These are phyloP conservation scores for Fregetta grallaria DNA, from an alignment of 2,113 vertebrate genomes.

Conservation along the genomic window DNA sequence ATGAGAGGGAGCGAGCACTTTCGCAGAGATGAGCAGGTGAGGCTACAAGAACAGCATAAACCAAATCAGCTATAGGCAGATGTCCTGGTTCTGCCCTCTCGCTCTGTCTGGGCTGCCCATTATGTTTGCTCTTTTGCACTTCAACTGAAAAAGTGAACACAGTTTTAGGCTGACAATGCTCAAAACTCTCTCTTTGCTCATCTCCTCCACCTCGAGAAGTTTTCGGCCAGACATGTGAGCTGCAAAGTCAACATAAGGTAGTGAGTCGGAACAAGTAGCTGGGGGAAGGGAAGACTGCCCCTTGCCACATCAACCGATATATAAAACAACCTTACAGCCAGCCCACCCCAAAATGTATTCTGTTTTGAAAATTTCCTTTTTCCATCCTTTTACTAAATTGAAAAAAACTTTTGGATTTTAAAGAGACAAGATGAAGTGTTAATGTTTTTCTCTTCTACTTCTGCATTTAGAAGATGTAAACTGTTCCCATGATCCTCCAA, in stretches of 20 bases:
- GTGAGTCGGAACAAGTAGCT: not conserved
- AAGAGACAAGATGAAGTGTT: not conserved
- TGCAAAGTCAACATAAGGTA: not conserved
- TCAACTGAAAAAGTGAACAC: not conserved
- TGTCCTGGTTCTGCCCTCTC: not conserved
- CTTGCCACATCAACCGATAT: not conserved
- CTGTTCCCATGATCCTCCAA: not conserved
- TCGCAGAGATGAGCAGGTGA: not conserved
- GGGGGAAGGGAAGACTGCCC: not conserved
- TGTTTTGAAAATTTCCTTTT: not conserved
- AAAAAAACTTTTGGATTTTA: not conserved
- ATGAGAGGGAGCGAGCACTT: fast-evolving
- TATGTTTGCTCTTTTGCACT: not conserved
- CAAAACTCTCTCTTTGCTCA: not conserved
- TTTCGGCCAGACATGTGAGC: not conserved
- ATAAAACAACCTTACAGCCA: not conserved
- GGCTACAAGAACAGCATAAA: not conserved
- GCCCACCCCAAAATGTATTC: not conserved
- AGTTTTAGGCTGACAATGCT: not conserved
- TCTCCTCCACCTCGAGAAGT: fast-evolving
- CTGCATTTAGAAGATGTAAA: not conserved
- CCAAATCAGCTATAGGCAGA: not conserved
- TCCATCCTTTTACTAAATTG: not conserved
- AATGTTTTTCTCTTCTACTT: not conserved
- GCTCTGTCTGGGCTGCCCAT: not conserved